Evolutionary conservation across 1,140 invertebrate genomes (phyloP).

Genomic region (Atta texana): DNA sequence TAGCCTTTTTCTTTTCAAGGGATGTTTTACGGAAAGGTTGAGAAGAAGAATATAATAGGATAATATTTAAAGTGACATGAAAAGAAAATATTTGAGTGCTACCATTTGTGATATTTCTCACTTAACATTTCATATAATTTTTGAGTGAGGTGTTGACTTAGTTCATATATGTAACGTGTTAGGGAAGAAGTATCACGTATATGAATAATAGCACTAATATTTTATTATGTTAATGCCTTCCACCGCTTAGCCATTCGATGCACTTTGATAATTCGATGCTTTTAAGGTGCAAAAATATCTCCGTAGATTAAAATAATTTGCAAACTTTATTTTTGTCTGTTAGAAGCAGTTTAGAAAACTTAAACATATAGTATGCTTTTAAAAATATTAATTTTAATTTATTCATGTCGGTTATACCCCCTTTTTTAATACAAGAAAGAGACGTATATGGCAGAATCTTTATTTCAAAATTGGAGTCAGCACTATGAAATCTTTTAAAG

Average conservation of each 20-base stretch:
- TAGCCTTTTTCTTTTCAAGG: conserved; percentile 13
- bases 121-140: conserved; percentile 6
- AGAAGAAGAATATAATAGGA: neutral
- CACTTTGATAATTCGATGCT: neutral
- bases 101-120: conserved; percentile 12
- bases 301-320: neutral
- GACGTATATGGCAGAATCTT: neutral
- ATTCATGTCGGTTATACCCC: neutral
- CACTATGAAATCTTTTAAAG: neutral
- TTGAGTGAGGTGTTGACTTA: conserved; percentile 34
- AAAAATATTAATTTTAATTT: conserved; percentile 3
- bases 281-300: conserved; percentile 3
- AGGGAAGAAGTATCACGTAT: neutral
- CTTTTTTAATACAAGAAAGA: conserved; percentile 1
- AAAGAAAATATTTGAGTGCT: conserved; percentile 7
- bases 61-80: neutral
- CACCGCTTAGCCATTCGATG: conserved; percentile 15
- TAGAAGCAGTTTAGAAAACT: neutral
- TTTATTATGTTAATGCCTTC: neutral
- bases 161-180: neutral
- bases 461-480: neutral
- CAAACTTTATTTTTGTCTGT: neutral
- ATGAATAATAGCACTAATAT: conserved; percentile 3
- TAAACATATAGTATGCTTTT: neutral
- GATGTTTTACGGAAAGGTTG: neutral